These are phyloP conservation scores for Cheilosia variabilis DNA, from an alignment of 2,888 invertebrate species.

Conservation along the genomic window DNA sequence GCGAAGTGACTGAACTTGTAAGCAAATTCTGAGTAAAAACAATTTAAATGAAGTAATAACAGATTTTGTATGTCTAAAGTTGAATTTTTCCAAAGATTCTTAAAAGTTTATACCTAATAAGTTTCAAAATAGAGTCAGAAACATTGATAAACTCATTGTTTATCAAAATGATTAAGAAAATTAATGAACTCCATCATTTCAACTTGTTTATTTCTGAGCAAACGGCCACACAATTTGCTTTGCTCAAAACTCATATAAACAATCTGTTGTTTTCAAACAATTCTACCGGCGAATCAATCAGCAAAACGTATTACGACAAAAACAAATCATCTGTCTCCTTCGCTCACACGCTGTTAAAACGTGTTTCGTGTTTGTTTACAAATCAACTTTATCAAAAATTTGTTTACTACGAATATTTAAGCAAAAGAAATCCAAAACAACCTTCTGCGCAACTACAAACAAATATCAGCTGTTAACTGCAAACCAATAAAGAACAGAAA, in stretches of 20 bases:
- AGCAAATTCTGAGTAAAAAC: too few relatives aligned
- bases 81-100: too few relatives aligned
- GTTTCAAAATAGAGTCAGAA: too few relatives aligned
- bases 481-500: background rate
- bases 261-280: constrained; percentile 11
- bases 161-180: too few relatives aligned
- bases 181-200: too few relatives aligned
- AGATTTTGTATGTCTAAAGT: too few relatives aligned
- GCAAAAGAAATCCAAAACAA: constrained; percentile 1
- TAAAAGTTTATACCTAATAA: too few relatives aligned
- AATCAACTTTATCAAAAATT: background rate
- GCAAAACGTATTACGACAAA: constrained; percentile 17
- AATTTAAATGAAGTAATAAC: too few relatives aligned
- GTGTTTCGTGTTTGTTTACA: constrained; percentile 21
- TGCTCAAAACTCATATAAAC: background rate
- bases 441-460: constrained; percentile 36
- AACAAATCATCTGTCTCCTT: constrained; percentile 29
- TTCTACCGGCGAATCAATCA: constrained; percentile 1
- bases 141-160: too few relatives aligned
- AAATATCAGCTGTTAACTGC: constrained; percentile 40
- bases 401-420: background rate
- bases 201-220: too few relatives aligned
- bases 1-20: too few relatives aligned
- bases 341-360: background rate
- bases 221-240: too few relatives aligned